These are phyloP conservation scores for Melanostigma gelatinosum DNA, from an alignment of 2,113 vertebrate genomes.

Conservation along the genomic window DNA sequence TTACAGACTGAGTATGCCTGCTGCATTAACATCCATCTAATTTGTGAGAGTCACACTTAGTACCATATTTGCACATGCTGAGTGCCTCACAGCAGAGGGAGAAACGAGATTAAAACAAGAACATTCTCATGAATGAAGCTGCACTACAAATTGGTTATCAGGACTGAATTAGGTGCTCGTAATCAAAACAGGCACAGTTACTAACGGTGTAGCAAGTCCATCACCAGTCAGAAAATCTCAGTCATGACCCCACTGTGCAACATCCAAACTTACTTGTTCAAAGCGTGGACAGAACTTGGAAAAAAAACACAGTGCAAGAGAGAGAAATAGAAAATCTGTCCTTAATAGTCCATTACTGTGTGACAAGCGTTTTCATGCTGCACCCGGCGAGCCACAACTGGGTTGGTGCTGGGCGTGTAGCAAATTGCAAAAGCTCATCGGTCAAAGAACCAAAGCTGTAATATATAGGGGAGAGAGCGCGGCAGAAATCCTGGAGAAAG, in stretches of 20 bases:
- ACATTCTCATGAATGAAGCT: constrained; percentile 27
- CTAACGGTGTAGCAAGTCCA: background rate
- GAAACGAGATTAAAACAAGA: constrained; percentile 12
- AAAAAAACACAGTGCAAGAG: constrained; percentile 4
- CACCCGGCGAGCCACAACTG: background rate
- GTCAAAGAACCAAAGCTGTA: constrained; percentile 24
- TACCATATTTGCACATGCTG: constrained; percentile 9
- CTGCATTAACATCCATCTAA: background rate
- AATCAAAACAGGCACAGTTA: background rate
- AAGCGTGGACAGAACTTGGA: background rate
- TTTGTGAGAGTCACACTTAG: constrained; percentile 2
- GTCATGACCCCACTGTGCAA: background rate
- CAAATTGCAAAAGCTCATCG: constrained; percentile 33
- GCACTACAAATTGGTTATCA: constrained; percentile 7
- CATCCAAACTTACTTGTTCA: constrained; percentile 13
- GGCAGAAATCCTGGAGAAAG: constrained; percentile 10
- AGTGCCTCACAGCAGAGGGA: constrained; percentile 11
- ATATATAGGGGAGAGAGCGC: background rate
- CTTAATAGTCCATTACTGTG: constrained; percentile 33
- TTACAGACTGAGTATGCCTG: background rate
- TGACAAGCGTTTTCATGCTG: constrained; percentile 37
- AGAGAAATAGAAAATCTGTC: background rate
- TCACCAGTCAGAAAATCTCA: constrained; percentile 9
- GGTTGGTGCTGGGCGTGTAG: background rate
- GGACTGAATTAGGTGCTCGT: constrained; percentile 1